Conservation (phyloP, 2,888 invertebrate species). For the Eubasilissa splendida region DNA sequence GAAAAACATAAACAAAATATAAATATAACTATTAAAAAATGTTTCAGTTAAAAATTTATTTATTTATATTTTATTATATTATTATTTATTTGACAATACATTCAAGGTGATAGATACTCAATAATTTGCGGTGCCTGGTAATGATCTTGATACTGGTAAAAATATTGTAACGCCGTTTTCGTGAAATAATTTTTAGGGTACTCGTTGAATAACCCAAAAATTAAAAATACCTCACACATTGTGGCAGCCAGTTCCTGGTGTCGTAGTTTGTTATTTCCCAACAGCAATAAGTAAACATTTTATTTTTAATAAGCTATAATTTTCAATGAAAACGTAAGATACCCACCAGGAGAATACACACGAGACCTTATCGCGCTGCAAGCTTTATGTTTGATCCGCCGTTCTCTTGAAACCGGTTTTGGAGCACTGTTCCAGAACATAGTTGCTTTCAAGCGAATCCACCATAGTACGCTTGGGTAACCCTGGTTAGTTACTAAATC, state of each 20-base stretch:
- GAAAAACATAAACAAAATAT: too few relatives aligned
- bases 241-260: slow-evolving; percentile 19
- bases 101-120: too few relatives aligned
- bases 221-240: neutral
- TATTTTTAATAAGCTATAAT: slow-evolving; percentile 35
- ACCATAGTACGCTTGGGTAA: slow-evolving; percentile 6
- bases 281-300: slow-evolving; percentile 28
- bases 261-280: slow-evolving; percentile 16
- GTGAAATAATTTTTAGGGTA: neutral
- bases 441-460: slow-evolving; percentile 23
- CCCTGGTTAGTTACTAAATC: slow-evolving; percentile 19
- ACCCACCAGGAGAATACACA: slow-evolving; percentile 4
- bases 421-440: slow-evolving; percentile 25
- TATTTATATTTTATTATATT: too few relatives aligned
- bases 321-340: slow-evolving; percentile 31
- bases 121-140: too few relatives aligned
- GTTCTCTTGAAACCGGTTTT: slow-evolving; percentile 24
- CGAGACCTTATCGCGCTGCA: slow-evolving; percentile 25
- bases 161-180: too few relatives aligned
- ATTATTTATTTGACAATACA: too few relatives aligned
- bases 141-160: too few relatives aligned
- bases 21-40: too few relatives aligned
- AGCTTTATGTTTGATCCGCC: slow-evolving; percentile 17
- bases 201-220: neutral
- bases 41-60: too few relatives aligned